A percentile compares a stretch with the other conserved stretches of the same genome.
These are phyloP conservation scores for Lapara coniferarum DNA, from an alignment of 2,888 invertebrate species.

Conservation along the genomic window DNA sequence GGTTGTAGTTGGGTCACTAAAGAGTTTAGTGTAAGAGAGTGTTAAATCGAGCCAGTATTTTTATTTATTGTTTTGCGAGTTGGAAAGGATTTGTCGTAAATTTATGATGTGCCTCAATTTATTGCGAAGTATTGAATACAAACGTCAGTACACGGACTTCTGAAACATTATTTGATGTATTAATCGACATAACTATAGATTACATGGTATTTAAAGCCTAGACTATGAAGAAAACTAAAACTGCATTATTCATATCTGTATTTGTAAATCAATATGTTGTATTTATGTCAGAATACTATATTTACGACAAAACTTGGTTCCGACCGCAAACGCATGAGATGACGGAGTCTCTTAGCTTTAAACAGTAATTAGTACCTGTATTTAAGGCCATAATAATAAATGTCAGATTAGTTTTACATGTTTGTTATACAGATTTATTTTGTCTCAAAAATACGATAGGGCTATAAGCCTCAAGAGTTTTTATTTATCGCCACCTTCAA, in stretches of 20 bases:
- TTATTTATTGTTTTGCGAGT: background rate
- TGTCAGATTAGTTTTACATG: background rate
- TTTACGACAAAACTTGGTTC: background rate
- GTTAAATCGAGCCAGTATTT: constrained; percentile 9
- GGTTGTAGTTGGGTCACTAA: background rate
- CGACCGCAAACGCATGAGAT: background rate
- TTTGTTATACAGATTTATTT: background rate
- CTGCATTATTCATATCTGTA: too few relatives aligned
- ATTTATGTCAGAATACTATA: too few relatives aligned
- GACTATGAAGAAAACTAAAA: too few relatives aligned
- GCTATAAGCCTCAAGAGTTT: too few relatives aligned
- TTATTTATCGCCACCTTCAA: too few relatives aligned
- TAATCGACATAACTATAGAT: too few relatives aligned
- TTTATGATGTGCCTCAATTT: background rate
- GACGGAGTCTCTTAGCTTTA: constrained; percentile 6
- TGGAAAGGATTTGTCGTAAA: background rate
- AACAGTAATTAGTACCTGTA: constrained; percentile 18
- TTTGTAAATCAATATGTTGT: too few relatives aligned
- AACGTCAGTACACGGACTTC: too few relatives aligned
- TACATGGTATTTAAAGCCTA: too few relatives aligned
- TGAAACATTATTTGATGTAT: too few relatives aligned
- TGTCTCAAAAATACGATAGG: background rate
- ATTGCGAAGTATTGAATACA: too few relatives aligned
- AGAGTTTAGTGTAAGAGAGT: background rate
- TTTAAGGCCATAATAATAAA: constrained; percentile 18